Evolutionary conservation across 2,797 vertebrate species (phyloP).

Genomic region (Characodon lateralis): DNA sequence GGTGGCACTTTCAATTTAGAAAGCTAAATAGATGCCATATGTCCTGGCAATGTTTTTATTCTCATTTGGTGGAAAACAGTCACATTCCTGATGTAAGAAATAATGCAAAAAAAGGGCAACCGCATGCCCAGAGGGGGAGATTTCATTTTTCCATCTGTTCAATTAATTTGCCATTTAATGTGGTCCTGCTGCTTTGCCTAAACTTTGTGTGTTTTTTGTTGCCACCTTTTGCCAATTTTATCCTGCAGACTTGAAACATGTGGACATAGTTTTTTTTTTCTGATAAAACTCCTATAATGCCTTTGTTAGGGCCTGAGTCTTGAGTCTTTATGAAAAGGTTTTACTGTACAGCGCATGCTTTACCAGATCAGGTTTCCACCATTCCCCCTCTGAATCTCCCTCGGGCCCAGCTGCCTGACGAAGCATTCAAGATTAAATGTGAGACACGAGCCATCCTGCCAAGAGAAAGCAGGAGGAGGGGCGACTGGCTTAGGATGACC

Average conservation of each 20-base stretch:
- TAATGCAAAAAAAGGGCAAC: conserved; percentile 14
- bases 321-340: conserved; percentile 56
- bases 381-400: conserved; percentile 61
- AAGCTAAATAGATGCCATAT: conserved; percentile 64
- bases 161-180: conserved; percentile 54
- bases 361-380: conserved; percentile 67
- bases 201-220: conserved; percentile 27
- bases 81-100: conserved; percentile 37
- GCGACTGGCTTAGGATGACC: conserved; percentile 63
- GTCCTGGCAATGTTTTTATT: conserved; percentile 63
- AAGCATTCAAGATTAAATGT: conserved; percentile 81
- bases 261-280: conserved; percentile 16
- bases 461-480: conserved; percentile 75
- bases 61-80: conserved; percentile 57
- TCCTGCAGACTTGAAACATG: conserved; percentile 29
- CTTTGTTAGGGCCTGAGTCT: conserved; percentile 33
- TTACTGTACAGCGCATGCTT: conserved; percentile 60
- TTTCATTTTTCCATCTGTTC: conserved; percentile 60
- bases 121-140: conserved; percentile 37
- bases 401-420: conserved; percentile 76
- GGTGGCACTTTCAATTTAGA: conserved; percentile 57
- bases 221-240: conserved; percentile 18
- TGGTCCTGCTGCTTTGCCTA: conserved; percentile 21
- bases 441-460: conserved; percentile 80
- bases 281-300: conserved; percentile 21